These are phyloP conservation scores for Trichomycterus rosablanca DNA, from an alignment of 2,113 vertebrate genomes.

Conservation along the genomic window DNA sequence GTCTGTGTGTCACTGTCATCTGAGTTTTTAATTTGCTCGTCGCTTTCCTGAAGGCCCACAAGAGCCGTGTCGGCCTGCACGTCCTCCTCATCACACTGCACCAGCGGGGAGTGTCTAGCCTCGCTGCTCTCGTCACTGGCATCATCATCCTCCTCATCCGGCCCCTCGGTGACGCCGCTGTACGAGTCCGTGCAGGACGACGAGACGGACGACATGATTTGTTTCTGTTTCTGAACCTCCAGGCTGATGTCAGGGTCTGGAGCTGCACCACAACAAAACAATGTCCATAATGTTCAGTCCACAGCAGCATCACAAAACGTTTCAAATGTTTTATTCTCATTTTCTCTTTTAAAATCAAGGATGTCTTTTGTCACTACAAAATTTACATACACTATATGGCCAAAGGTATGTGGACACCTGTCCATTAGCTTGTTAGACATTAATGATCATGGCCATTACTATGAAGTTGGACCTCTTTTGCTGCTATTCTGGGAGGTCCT, in stretches of 20 bases:
- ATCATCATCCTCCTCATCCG: conserved; percentile 49
- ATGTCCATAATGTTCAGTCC: background rate
- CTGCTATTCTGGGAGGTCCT: too few species aligned
- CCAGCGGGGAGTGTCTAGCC: conserved; percentile 57
- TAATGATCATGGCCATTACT: too few species aligned
- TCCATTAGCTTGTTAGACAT: too few species aligned
- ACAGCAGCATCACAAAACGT: background rate
- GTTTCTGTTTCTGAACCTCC: conserved; percentile 60
- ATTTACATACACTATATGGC: too few species aligned
- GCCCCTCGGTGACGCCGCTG: conserved; percentile 54
- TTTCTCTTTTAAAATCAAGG: too few species aligned
- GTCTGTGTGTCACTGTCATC: conserved; percentile 81
- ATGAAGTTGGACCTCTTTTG: too few species aligned
- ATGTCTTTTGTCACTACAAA: too few species aligned
- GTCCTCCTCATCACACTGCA: conserved; percentile 90
- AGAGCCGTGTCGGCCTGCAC: conserved; percentile 80
- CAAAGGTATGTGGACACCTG: too few species aligned
- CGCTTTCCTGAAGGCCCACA: conserved; percentile 51
- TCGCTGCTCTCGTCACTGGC: conserved; percentile 57
- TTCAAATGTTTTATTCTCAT: too few species aligned
- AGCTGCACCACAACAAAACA: conserved; percentile 51
- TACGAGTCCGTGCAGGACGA: conserved; percentile 54
- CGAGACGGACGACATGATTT: conserved; percentile 55
- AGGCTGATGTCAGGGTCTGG: conserved; percentile 70
- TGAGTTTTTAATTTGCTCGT: conserved; percentile 49